A percentile compares a stretch with the other conserved stretches of the same genome.
phyloP scores from a whole-genome alignment of 2,113 vertebrate species.

The Siniperca chuatsi region DNA sequence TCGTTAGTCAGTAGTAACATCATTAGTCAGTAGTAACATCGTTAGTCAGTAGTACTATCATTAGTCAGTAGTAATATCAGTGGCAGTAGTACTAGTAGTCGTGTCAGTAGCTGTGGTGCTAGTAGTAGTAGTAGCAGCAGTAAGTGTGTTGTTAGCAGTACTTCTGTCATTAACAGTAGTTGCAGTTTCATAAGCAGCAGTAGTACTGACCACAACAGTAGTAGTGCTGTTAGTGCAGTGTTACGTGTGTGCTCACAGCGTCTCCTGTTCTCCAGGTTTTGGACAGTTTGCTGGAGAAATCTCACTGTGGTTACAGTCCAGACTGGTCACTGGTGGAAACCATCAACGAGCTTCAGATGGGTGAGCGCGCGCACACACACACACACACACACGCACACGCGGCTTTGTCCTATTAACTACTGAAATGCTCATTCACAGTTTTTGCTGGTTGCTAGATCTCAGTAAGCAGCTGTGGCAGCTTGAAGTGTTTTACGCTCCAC shows the following conservation, averaged over 20 bases:
- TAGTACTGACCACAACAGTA: background rate
- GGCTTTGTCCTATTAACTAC: background rate
- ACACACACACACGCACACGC: background rate
- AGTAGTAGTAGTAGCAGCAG: background rate
- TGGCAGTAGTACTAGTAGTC: background rate
- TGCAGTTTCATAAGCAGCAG: background rate
- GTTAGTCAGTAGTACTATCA: background rate
- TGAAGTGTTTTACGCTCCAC: background rate
- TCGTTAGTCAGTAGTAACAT: background rate
- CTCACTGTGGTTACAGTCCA: conserved; percentile 95
- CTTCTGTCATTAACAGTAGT: background rate
- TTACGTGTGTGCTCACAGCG: background rate
- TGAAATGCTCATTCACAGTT: background rate
- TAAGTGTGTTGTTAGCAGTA: background rate
- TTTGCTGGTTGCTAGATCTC: background rate
- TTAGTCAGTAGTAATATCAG: background rate
- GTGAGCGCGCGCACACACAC: conserved; percentile 77
- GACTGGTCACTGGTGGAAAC: conserved; percentile 99
- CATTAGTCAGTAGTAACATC: too few species aligned
- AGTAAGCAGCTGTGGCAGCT: background rate
- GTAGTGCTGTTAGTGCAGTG: background rate
- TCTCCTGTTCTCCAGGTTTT: conserved; percentile 83
- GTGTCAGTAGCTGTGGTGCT: too few species aligned
- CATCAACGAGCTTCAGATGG: conserved; percentile 96
- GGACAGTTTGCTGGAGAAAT: conserved; percentile 97